These are phyloP conservation scores for Sphaerodactylus townsendi DNA, from an alignment of 2,113 vertebrate species.

Conservation along the genomic window DNA sequence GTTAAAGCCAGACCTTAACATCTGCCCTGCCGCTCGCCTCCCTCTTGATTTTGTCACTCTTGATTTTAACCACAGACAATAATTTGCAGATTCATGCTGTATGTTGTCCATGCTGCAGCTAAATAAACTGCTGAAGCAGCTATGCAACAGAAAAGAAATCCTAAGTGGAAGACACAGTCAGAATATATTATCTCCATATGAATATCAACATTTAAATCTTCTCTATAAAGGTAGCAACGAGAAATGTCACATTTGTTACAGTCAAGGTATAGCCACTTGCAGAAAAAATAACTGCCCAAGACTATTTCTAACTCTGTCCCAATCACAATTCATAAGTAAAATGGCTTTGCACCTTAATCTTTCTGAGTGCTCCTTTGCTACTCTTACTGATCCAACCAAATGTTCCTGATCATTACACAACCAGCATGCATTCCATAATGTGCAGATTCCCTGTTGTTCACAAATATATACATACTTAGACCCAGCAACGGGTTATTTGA, in stretches of 20 bases:
- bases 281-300: neutral
- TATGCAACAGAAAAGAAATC: neutral
- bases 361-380: slow-evolving; percentile 47
- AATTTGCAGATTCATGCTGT: neutral
- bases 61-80: neutral
- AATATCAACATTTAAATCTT: neutral
- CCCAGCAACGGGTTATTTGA: slow-evolving; percentile 50
- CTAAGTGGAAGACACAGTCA: neutral
- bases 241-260: neutral
- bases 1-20: neutral
- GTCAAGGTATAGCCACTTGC: neutral
- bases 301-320: slow-evolving; percentile 6
- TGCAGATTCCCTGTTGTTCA: slow-evolving; percentile 35
- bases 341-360: slow-evolving; percentile 41
- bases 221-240: neutral
- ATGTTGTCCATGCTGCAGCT: neutral
- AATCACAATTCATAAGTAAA: slow-evolving; percentile 31
- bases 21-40: neutral
- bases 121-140: neutral
- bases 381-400: slow-evolving; percentile 39
- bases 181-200: neutral
- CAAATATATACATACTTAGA: slow-evolving; percentile 33
- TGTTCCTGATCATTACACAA: slow-evolving; percentile 38
- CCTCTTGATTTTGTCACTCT: no score
- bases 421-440: slow-evolving; percentile 22